These are phyloP conservation scores for Plecotus auritus DNA, from an alignment of 2,113 vertebrate species.

Conservation along the genomic window DNA sequence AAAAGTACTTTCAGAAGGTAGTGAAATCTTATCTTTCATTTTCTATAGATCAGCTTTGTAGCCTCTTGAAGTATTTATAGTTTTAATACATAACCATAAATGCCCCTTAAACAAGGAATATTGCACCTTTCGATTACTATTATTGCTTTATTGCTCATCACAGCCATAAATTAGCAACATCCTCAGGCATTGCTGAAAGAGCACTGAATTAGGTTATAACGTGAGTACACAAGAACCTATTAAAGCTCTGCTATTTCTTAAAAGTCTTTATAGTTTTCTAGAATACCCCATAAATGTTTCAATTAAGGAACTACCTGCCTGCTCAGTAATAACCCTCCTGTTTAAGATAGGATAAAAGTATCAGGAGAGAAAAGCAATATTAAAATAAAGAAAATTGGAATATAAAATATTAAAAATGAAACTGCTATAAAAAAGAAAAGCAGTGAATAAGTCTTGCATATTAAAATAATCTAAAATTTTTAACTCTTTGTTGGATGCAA, in stretches of 20 bases:
- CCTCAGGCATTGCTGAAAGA: constrained; percentile 72
- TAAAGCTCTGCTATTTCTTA: constrained; percentile 78
- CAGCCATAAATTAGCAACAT: constrained; percentile 80
- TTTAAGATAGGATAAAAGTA: constrained; percentile 68
- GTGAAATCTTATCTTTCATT: constrained; percentile 77
- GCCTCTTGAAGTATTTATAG: constrained; percentile 81
- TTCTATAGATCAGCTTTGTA: constrained; percentile 63
- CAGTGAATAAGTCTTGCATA: constrained; percentile 75
- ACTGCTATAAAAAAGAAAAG: constrained; percentile 73
- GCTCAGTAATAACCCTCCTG: constrained; percentile 77
- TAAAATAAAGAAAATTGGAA: constrained; percentile 80
- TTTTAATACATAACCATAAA: constrained; percentile 83
- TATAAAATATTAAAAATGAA: constrained; percentile 77
- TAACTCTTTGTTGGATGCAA: constrained; percentile 35
- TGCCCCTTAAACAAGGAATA: constrained; percentile 83
- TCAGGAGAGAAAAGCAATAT: constrained; percentile 75
- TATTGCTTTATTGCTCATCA: constrained; percentile 83
- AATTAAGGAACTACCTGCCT: constrained; percentile 80
- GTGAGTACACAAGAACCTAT: constrained; percentile 76
- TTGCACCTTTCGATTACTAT: constrained; percentile 81
- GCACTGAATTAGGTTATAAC: constrained; percentile 74
- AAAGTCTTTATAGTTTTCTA: constrained; percentile 80
- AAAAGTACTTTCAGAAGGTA: constrained; percentile 53
- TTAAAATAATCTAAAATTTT: constrained; percentile 69
- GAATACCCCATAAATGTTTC: constrained; percentile 79